Percentiles rank a stretch among this genome's conserved stretches.
phyloP scores from a whole-genome alignment of 2,113 vertebrate species.

The Grallaria varia region DNA sequence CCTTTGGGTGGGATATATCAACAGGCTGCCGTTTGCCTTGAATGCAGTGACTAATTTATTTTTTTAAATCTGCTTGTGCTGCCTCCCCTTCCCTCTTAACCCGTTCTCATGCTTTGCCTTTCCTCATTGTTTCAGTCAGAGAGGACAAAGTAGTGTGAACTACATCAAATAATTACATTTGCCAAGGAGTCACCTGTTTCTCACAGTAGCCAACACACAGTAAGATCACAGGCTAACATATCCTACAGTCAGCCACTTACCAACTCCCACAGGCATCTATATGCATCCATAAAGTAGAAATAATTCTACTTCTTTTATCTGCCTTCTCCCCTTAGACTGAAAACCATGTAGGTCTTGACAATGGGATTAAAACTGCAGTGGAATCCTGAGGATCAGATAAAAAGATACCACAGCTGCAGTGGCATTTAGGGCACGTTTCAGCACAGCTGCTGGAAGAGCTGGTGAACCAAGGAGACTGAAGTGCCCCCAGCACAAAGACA shows the following conservation, averaged over 20 bases:
- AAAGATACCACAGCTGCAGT: background rate
- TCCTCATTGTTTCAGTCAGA: background rate
- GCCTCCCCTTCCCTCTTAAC: constrained; percentile 18
- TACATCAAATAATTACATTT: background rate
- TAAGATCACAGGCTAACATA: background rate
- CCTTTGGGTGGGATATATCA: constrained; percentile 32
- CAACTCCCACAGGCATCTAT: background rate
- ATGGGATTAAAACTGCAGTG: background rate
- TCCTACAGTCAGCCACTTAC: background rate
- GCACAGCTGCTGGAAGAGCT: background rate
- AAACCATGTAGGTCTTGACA: background rate
- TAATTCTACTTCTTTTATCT: background rate
- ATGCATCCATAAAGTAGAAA: background rate
- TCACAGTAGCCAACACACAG: background rate
- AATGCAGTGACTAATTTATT: background rate
- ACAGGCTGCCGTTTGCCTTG: background rate
- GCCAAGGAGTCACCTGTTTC: background rate
- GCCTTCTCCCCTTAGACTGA: background rate
- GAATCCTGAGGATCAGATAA: background rate
- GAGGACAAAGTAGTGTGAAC: background rate
- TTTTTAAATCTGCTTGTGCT: background rate
- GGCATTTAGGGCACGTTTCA: background rate
- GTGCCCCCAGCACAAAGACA: background rate
- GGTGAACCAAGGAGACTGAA: background rate
- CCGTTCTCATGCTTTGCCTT: background rate